Base-by-base conservation (phyloP, 2,888 invertebrate species). In the Erebia ligea region DNA sequence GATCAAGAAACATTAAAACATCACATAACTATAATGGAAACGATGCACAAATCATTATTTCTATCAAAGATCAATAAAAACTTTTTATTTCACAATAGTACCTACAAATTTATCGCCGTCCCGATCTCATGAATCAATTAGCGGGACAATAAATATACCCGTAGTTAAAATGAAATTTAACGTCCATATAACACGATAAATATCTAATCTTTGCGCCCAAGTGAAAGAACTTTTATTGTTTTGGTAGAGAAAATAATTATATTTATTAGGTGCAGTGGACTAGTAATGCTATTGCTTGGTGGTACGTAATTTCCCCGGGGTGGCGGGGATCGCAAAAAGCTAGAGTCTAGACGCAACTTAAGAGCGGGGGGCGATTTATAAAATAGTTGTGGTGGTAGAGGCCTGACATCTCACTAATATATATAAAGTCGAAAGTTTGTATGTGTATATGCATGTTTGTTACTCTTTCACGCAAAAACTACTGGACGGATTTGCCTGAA, bases 231-330 rank as follows among this genome's bases (percentile, higher is more conserved):
- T 70, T 68, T 52, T 71, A 66, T 69, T 72, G 68, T 42, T 70
- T 72, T 58, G 56, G 48, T 58, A 63, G 62, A 72, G 58, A 85
- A 86, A 84, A 84, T 86, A 89, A 88, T 88, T 86, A 85, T 81
- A 84, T 86, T 86, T 85, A 84, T 82, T 83, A 84, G 81, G 77
- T 81, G 79, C 80, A 78, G 74, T 77, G 78, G 77, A 78, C 77
- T 79, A 82, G 82, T 84, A 86, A 83, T 82, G 83, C 82, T 82
- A 81, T 71, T 71, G 72, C 69, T 70, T 67, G 85, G 82, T 83
- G 84, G 82, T 82, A 81, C 81, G 83, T 87, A 85, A 89, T 89
- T 90, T 90, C 87, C 89, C 89, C 76, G 76, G 87, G 85, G 88
- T 83, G 80, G 79, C 83, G 83, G 72, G 73, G 73, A 75, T 73